phyloP scores from a whole-genome alignment of 2,888 invertebrate genomes.

The Archips crataeganus region DNA sequence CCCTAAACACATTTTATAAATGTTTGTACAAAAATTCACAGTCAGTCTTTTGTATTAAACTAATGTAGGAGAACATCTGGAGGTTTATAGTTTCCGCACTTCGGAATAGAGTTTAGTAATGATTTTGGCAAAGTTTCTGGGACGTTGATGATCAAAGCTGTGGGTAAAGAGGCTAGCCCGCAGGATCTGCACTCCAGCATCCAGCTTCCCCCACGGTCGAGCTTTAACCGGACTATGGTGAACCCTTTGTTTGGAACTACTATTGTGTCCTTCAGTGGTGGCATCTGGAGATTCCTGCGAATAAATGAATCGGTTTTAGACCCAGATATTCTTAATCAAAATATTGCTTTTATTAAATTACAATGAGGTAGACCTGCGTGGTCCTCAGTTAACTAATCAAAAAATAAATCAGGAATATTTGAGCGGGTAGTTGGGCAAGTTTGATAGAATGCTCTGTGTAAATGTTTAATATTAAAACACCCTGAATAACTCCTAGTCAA shows the following conservation, averaged over 20 bases:
- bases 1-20: constrained; percentile 15
- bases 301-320: constrained; percentile 43
- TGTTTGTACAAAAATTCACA: constrained; percentile 21
- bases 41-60: constrained; percentile 43
- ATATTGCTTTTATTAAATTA: neutral
- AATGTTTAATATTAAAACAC: too few species aligned
- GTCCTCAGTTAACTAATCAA: too few species aligned
- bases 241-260: constrained; percentile 88
- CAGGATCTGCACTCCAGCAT: constrained; percentile 78
- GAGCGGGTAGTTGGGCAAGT: too few species aligned
- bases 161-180: constrained; percentile 69
- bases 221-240: constrained; percentile 81
- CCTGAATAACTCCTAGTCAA: too few species aligned
- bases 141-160: constrained; percentile 79
- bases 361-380: too few species aligned
- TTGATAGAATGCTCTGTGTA: too few species aligned
- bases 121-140: constrained; percentile 72
- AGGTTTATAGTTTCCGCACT: constrained; percentile 81
- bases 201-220: constrained; percentile 84
- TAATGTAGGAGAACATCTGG: constrained; percentile 78
- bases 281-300: constrained; percentile 78
- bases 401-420: too few species aligned
- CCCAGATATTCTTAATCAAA: neutral
- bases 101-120: constrained; percentile 76
- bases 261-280: constrained; percentile 87